Conservation (phyloP, 2,888 invertebrate species). For the Mythimna pallens region DNA sequence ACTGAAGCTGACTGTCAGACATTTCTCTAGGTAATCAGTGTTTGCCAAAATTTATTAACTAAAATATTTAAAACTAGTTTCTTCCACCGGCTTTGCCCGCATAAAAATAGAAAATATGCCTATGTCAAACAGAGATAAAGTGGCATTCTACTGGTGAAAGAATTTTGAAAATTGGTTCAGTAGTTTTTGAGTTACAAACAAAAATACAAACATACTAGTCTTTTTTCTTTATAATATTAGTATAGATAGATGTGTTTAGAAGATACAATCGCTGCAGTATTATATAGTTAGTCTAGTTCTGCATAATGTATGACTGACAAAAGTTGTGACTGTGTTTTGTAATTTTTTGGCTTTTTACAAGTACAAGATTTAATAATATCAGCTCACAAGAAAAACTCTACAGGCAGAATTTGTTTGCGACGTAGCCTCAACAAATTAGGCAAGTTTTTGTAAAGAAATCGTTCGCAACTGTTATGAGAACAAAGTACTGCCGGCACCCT, state of each 20-base stretch:
- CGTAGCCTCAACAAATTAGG: slow-evolving; percentile 47
- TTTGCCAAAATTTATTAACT: too few relatives aligned
- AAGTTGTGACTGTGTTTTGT: background rate
- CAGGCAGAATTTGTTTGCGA: slow-evolving; percentile 24
- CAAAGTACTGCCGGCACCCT: slow-evolving; percentile 29
- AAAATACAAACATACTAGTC: too few relatives aligned
- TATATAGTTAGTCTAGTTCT: background rate
- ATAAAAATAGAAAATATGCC: too few relatives aligned
- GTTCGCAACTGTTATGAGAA: slow-evolving; percentile 35
- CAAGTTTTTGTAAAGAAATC: slow-evolving; percentile 53
- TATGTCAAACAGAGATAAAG: too few relatives aligned
- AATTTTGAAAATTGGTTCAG: too few relatives aligned
- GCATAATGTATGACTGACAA: background rate
- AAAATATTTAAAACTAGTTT: too few relatives aligned
- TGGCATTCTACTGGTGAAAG: too few relatives aligned
- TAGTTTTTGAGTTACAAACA: too few relatives aligned
- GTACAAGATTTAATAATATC: slow-evolving; percentile 13
- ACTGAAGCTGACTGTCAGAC: too few relatives aligned
- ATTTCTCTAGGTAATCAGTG: too few relatives aligned
- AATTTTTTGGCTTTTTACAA: background rate
- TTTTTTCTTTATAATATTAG: too few relatives aligned
- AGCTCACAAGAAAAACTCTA: slow-evolving; percentile 20
- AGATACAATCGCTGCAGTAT: background rate
- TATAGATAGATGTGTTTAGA: background rate
- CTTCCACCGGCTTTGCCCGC: too few relatives aligned